These are phyloP conservation scores for Prolemur simus DNA, from an alignment of 2,113 vertebrate species.

Conservation along the genomic window DNA sequence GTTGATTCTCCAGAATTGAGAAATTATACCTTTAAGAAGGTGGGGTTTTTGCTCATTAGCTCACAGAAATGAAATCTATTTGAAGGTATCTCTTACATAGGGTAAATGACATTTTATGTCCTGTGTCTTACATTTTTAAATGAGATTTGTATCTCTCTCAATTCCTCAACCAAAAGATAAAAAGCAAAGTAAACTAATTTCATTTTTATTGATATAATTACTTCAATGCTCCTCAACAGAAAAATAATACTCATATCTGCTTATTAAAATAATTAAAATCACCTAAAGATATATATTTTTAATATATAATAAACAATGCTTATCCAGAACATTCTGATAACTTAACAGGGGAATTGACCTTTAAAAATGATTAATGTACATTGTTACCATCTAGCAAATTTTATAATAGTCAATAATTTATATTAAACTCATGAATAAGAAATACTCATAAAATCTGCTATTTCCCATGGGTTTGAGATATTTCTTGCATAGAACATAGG, in stretches of 20 bases:
- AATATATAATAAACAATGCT: neutral
- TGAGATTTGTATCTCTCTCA: neutral
- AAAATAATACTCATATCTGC: neutral
- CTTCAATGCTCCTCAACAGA: neutral
- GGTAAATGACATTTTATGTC: neutral
- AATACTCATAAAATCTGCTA: conserved; percentile 2
- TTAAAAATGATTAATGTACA: conserved; percentile 44
- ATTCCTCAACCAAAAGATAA: neutral
- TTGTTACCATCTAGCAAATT: neutral
- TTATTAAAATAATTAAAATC: conserved; percentile 40
- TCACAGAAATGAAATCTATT: neutral
- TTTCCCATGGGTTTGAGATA: neutral
- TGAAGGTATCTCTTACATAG: neutral
- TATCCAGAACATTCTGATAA: conserved; percentile 30
- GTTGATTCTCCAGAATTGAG: neutral
- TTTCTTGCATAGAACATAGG: neutral
- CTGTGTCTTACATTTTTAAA: neutral
- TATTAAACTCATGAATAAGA: conserved; percentile 32
- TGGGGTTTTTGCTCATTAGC: neutral
- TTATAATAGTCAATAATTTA: conserved; percentile 45
- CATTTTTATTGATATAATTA: conserved; percentile 37
- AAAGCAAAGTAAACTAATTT: conserved; percentile 32
- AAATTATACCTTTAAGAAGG: neutral
- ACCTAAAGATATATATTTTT: neutral
- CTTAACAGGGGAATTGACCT: neutral